These are phyloP conservation scores for Harpalus rubripes DNA, from an alignment of 2,888 invertebrate species.

Conservation along the genomic window DNA sequence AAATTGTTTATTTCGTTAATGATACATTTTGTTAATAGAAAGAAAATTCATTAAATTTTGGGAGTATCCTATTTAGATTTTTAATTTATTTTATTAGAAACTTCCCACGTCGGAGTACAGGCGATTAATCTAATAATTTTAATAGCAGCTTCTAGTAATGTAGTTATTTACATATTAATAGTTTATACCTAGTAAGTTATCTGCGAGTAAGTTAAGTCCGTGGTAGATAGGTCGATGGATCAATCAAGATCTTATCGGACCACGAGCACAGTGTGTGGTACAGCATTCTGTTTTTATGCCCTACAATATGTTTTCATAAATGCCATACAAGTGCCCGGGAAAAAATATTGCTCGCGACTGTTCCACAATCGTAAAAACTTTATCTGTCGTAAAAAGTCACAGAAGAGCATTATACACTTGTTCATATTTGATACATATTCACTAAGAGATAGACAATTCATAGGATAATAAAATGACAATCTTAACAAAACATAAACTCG, in stretches of 20 bases:
- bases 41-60: constrained; percentile 24
- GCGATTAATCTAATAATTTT: constrained; percentile 56
- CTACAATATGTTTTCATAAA: constrained; percentile 52
- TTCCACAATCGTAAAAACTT: constrained; percentile 33
- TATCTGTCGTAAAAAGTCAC: constrained; percentile 16
- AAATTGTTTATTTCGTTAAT: not conserved
- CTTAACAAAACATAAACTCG: too few relatives aligned
- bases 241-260: constrained; percentile 49
- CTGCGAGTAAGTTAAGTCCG: constrained; percentile 11
- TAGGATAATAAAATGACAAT: too few relatives aligned
- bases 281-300: constrained; percentile 33
- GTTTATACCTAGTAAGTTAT: constrained; percentile 33
- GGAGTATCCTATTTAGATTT: constrained; percentile 13
- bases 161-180: constrained; percentile 63
- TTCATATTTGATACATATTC: not conserved
- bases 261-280: constrained; percentile 45
- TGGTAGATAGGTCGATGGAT: constrained; percentile 52
- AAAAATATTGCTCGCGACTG: constrained; percentile 24
- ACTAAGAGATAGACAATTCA: not conserved
- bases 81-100: constrained; percentile 40
- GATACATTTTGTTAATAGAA: not conserved
- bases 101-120: constrained; percentile 32
- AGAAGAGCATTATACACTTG: not conserved
- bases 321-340: constrained; percentile 24
- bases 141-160: constrained; percentile 35